Evolutionary conservation across 2,797 vertebrate genomes (phyloP).

Genomic region (Poecilia picta): DNA sequence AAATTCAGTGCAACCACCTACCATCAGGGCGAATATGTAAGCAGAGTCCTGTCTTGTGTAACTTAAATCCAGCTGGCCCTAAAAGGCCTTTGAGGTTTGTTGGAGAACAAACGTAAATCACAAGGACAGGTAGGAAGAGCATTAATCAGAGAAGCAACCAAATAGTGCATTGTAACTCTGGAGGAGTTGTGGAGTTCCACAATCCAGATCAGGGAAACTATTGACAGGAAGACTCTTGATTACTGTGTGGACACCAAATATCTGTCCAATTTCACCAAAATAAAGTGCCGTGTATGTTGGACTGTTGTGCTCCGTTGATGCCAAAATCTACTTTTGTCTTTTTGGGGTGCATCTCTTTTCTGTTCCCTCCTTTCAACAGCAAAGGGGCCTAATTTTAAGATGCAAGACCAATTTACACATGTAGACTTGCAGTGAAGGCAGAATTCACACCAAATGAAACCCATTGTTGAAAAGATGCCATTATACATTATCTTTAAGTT

Average conservation of each 20-base stretch:
- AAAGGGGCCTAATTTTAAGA: constrained; percentile 41
- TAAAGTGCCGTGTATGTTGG: too few relatives aligned
- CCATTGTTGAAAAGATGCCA: neutral
- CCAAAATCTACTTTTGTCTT: neutral
- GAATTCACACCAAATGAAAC: constrained; percentile 37
- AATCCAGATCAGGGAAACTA: neutral
- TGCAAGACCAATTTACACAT: constrained; percentile 44
- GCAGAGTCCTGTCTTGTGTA: neutral
- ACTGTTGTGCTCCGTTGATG: too few relatives aligned
- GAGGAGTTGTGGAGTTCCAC: neutral
- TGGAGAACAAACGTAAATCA: neutral
- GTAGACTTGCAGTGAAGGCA: constrained; percentile 51
- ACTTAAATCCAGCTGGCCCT: neutral
- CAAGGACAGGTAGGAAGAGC: neutral
- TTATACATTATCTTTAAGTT: neutral
- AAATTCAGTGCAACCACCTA: neutral
- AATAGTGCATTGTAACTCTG: neutral
- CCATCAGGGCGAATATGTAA: neutral
- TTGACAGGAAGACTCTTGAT: neutral
- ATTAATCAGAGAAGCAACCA: neutral
- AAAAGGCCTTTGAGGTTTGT: neutral
- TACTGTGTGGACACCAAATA: neutral
- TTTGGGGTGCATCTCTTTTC: constrained; percentile 13
- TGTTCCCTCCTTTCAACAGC: constrained; percentile 24
- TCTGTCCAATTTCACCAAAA: neutral